phyloP scores from a whole-genome alignment of 2,113 vertebrate species.

The Corythaeola cristata region DNA sequence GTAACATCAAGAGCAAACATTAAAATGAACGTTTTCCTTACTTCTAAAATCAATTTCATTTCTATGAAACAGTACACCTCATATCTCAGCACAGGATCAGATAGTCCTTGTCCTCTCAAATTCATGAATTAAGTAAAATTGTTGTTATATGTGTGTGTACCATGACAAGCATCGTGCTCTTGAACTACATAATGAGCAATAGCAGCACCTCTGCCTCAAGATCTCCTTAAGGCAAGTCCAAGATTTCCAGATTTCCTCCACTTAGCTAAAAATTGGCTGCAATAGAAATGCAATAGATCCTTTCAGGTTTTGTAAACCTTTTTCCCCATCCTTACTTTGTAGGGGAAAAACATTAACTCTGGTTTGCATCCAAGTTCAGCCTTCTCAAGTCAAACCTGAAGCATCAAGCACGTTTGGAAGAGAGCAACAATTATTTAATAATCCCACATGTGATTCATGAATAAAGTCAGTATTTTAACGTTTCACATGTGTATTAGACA shows the following conservation, averaged over 20 bases:
- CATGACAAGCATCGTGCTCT: not conserved
- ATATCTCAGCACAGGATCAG: not conserved
- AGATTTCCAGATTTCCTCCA: not conserved
- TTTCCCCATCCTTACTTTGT: not conserved
- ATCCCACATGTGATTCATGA: not conserved
- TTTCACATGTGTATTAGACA: not conserved
- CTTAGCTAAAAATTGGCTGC: not conserved
- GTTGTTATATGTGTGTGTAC: not conserved
- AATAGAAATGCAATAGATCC: not conserved
- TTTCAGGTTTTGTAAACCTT: accelerated
- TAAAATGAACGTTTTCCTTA: not conserved
- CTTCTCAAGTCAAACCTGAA: not conserved
- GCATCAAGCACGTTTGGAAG: not conserved
- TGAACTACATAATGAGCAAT: accelerated
- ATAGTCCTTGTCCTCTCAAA: not conserved
- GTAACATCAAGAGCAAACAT: not conserved
- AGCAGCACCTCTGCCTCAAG: not conserved
- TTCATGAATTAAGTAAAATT: not conserved
- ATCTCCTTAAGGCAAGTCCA: not conserved
- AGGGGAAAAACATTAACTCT: not conserved
- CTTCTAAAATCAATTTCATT: not conserved
- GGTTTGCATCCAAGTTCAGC: not conserved
- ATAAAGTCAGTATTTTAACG: not conserved
- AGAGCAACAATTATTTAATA: not conserved
- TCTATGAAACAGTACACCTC: not conserved